Evolutionary conservation across 2,113 vertebrate species (phyloP).

Genomic region (Cnemophilus loriae): DNA sequence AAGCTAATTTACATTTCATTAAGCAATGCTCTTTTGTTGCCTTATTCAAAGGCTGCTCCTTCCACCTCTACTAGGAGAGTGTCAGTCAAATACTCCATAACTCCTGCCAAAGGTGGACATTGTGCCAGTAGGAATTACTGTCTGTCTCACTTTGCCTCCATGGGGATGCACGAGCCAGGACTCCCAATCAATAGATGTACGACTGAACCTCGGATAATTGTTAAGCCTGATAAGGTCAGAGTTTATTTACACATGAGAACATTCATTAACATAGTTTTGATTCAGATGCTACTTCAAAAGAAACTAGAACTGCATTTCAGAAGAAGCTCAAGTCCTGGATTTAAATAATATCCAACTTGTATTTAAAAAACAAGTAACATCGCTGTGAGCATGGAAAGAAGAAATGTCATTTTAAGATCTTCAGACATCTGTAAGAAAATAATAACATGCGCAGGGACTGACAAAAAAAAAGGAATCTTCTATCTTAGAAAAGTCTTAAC

Average conservation of each 20-base stretch:
- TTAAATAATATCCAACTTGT: background rate
- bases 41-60: background rate
- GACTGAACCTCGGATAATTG: background rate
- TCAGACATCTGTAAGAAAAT: background rate
- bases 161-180: background rate
- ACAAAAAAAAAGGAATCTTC: background rate
- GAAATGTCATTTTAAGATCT: background rate
- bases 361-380: background rate
- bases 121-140: background rate
- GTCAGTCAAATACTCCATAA: background rate
- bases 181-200: background rate
- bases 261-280: constrained; percentile 8
- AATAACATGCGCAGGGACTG: background rate
- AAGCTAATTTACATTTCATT: constrained; percentile 41
- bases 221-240: constrained; percentile 19
- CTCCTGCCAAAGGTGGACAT: background rate
- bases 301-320: background rate
- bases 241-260: constrained; percentile 11
- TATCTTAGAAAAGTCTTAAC: background rate
- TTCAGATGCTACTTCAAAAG: background rate
- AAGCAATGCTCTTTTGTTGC: background rate
- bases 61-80: background rate
- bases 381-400: background rate
- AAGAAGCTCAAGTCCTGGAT: background rate
- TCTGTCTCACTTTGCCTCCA: background rate